Percentiles rank a stretch among this genome's conserved stretches.
Conservation (phyloP, 2,113 vertebrate genomes). For the Ursus arctos region DNA sequence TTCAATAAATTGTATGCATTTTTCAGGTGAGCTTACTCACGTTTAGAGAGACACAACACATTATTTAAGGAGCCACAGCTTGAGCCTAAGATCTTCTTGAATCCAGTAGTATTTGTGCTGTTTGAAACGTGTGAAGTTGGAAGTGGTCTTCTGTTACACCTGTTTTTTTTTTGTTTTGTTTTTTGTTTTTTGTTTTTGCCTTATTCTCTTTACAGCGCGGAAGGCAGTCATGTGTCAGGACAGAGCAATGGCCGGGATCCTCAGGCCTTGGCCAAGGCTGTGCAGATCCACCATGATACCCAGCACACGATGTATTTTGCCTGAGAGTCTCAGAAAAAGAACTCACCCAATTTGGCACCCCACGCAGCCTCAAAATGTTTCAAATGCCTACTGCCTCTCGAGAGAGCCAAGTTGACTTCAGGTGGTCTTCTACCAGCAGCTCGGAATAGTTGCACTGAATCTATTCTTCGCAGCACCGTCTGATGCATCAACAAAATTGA, state of each 20-base stretch:
- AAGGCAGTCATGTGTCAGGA: conserved; percentile 98
- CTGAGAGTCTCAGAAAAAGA: conserved; percentile 88
- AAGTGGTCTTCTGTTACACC: neutral
- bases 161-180: neutral
- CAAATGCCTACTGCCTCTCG: conserved; percentile 78
- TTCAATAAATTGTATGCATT: conserved; percentile 19
- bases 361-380: conserved; percentile 84
- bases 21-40: conserved; percentile 2
- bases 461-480: conserved; percentile 87
- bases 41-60: neutral
- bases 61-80: conserved; percentile 15
- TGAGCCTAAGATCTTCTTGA: neutral
- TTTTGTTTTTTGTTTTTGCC: neutral
- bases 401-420: conserved; percentile 84
- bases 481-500: conserved; percentile 92
- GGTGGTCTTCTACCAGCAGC: conserved; percentile 95
- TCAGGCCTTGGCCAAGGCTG: conserved; percentile 98
- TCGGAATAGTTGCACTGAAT: conserved; percentile 91
- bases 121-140: conserved; percentile 46
- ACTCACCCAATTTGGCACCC: conserved; percentile 76
- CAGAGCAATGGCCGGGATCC: conserved; percentile 99
- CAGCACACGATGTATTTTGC: conserved; percentile 99
- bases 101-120: neutral
- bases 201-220: conserved; percentile 91
- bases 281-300: conserved; percentile 99